Conservation (phyloP, 2,888 invertebrate genomes). For the Pristionchus fissidentatus region DNA sequence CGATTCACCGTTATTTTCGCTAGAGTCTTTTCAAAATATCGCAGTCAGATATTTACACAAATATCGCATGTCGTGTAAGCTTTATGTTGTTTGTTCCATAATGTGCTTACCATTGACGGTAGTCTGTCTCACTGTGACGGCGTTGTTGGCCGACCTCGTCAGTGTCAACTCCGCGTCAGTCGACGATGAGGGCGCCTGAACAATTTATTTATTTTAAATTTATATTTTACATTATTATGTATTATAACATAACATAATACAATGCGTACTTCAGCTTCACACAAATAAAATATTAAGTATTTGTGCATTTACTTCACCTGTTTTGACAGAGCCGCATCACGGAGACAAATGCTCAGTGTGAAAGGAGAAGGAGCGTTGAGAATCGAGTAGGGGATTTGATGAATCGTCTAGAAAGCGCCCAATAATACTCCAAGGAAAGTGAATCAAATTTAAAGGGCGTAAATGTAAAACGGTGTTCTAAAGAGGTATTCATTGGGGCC, state of each 20-base stretch:
- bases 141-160: conserved; percentile 33
- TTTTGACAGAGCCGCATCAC: not conserved
- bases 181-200: conserved; percentile 9
- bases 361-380: not conserved
- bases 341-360: conserved; percentile 23
- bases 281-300: too few relatives aligned
- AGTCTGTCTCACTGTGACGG: conserved; percentile 39
- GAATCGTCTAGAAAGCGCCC: conserved; percentile 10
- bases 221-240: too few relatives aligned
- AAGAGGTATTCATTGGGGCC: not conserved
- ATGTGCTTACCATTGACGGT: conserved; percentile 44
- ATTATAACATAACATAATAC: too few relatives aligned
- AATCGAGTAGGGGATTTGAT: conserved; percentile 33
- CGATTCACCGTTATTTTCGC: not conserved
- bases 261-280: too few relatives aligned
- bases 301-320: not conserved
- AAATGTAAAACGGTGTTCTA: too few relatives aligned
- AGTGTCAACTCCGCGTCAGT: conserved; percentile 46
- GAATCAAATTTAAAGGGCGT: too few relatives aligned
- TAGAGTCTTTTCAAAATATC: not conserved
- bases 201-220: too few relatives aligned
- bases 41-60: not conserved
- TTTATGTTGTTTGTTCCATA: not conserved
- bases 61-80: not conserved
- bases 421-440: too few relatives aligned